Evolutionary conservation across 2,113 vertebrate genomes (phyloP), one percentile per base, ranked within the genome.

Genomic region (Embiotoca jacksoni): DNA sequence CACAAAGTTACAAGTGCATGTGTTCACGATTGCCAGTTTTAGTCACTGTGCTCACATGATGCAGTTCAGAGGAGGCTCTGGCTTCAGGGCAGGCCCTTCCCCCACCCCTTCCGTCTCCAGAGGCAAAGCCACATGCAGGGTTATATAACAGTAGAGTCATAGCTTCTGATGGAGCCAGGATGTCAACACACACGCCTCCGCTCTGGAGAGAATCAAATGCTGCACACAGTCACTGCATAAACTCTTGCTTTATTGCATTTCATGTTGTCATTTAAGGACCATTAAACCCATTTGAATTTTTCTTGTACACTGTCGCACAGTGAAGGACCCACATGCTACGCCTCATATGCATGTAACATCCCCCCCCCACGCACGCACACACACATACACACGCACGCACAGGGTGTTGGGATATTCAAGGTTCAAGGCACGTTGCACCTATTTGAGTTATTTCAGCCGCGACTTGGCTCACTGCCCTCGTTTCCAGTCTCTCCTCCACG

Each of bases 111-210:
- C 39, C 15, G 35, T 50, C 55, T 65, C 56, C 56, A 75, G 74
- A 80, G 84, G 78, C 83, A 77, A 77, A 83, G 72, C 86, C 89
- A 89, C 86, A 87, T 85, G 72, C 46, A 68, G 54, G 32, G 23
- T 92, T 91, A 90, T 80, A 78, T 90, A 92, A 93, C 72, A 55
- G 7, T 31, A 67, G 81, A 86, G 80, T 89, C 83, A 83, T 86
- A 59, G 82, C 82, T 74, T 79, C 82, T 80, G 83, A 75, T 32
- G 57, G 72, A 58, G 81, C 85, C 80, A 77, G 82, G 73, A 85
- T 54, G 75, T 78, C 72, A 69, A 75, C 63, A 62, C 80, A 74
- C 70, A 79, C 32, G 59, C 81, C 73, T 80, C 59, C 9, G 73
- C 64, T 85, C 75, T 71, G 49, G 64, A 77, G 60, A 49, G 58